Base-by-base conservation (phyloP, 1,140 invertebrate genomes). In the Steinernema khuongi region DNA sequence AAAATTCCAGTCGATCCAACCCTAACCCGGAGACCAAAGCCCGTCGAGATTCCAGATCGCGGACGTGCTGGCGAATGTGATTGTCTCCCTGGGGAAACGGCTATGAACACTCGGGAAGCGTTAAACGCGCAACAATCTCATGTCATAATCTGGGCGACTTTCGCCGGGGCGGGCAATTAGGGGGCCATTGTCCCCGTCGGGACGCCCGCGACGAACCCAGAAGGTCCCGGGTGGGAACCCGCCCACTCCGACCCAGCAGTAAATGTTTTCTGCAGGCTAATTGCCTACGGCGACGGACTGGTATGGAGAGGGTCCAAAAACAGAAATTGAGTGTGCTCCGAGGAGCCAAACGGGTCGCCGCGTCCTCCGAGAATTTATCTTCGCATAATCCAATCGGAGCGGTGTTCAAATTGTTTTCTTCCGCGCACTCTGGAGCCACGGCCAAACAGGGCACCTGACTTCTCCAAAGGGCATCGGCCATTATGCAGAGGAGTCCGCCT, bases 111-210 rank as follows among this genome's bases (percentile, higher is more conserved):
- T 2, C 50, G 50, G 22, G 19, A 22, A 60, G 14, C 50, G 50
- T 60, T 60, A 60, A 60, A 60, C 50, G 50, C 50, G 50, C 50
- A 60, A 60, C 50, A 60, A 60, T 60, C 19, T 60, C 50, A 22
- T 60, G 50, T 60, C 50, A 60, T 60, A 60, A 60, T 60, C 50
- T 26, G 50, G 11, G 50, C 26, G 50, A 22, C 50, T n/a, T n/a
- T n/a, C n/a, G n/a, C n/a, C n/a, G n/a, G 50, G 50, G 14, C 50
- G 50, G 50, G 26, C 50, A 7, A 60, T 60, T 60, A 60, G 50
- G 14, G n/a, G 4, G 50, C 50, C 50, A 60, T 60, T 60, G 50
- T 60, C 19, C 50, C 50, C 50, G 14, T 60, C 19, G 50, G 50
- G 50, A 60, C 14, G 50, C 50, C 36, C 36, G 7, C 7, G 36